These are phyloP conservation scores for Sus cebifrons DNA, from an alignment of 2,797 vertebrate genomes.

Conservation along the genomic window DNA sequence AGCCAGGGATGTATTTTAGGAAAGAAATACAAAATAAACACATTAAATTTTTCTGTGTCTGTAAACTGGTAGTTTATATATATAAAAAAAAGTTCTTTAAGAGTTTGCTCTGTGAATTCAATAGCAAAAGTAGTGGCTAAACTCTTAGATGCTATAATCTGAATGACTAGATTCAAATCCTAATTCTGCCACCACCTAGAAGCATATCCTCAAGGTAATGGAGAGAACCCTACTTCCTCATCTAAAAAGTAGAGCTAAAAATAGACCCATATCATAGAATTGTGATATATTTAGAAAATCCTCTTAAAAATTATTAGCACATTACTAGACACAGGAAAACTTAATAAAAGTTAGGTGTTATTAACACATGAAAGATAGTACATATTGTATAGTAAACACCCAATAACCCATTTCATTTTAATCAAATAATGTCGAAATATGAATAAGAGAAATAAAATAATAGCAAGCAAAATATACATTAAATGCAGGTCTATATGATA, in stretches of 20 bases:
- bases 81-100: neutral
- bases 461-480: neutral
- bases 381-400: neutral
- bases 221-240: neutral
- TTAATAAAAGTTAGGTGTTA: neutral
- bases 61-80: neutral
- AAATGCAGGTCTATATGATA: neutral
- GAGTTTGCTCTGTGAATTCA: neutral
- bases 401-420: neutral
- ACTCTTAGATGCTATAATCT: neutral
- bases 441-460: neutral
- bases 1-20: neutral
- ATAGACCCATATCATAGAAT: neutral
- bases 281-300: neutral
- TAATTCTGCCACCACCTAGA: neutral
- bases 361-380: neutral
- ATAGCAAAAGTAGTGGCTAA: neutral
- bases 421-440: neutral
- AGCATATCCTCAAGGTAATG: neutral
- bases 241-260: slow-evolving; percentile 15
- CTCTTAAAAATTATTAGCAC: neutral
- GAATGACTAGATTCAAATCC: slow-evolving; percentile 24
- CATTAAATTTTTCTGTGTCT: neutral
- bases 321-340: neutral
- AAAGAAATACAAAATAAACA: neutral